Evolutionary conservation across 1,140 invertebrate species (phyloP).

Genomic region (Zaprionus inermis): DNA sequence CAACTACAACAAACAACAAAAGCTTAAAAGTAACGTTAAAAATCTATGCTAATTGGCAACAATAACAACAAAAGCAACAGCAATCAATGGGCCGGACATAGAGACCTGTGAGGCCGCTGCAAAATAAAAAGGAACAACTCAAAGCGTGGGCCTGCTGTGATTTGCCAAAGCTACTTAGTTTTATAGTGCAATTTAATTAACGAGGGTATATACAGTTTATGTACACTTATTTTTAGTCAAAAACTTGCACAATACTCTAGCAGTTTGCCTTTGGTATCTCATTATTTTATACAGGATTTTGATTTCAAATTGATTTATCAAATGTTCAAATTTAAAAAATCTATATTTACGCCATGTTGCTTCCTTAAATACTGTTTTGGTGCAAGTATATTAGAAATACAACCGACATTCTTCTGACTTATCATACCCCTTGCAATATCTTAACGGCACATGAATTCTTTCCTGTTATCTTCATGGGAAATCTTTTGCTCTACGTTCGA

Average conservation of each 20-base stretch:
- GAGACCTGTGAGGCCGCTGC: slow-evolving; percentile 11
- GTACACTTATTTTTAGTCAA: not conserved
- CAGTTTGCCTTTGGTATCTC: too few species aligned
- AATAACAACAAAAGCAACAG: slow-evolving; percentile 23
- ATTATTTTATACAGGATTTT: too few species aligned
- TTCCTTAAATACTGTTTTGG: too few species aligned
- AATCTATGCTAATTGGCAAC: slow-evolving; percentile 36
- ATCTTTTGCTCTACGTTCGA: not conserved
- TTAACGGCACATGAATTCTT: not conserved
- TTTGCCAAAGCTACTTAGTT: not conserved
- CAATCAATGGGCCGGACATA: slow-evolving; percentile 14
- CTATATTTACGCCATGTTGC: too few species aligned
- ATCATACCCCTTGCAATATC: too few species aligned
- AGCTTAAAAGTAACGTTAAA: slow-evolving; percentile 36
- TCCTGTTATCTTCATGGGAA: not conserved
- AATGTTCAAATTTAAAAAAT: too few species aligned
- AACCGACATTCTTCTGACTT: too few species aligned
- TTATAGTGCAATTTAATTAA: not conserved
- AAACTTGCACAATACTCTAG: too few species aligned
- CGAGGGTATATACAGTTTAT: not conserved
- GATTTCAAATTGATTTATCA: too few species aligned
- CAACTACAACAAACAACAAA: slow-evolving; percentile 21
- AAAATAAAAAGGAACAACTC: not conserved
- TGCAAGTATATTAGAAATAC: too few species aligned
- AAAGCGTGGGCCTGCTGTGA: not conserved